phyloP scores from a whole-genome alignment of 2,113 vertebrate genomes.

The Brachypteracias leptosomus region DNA sequence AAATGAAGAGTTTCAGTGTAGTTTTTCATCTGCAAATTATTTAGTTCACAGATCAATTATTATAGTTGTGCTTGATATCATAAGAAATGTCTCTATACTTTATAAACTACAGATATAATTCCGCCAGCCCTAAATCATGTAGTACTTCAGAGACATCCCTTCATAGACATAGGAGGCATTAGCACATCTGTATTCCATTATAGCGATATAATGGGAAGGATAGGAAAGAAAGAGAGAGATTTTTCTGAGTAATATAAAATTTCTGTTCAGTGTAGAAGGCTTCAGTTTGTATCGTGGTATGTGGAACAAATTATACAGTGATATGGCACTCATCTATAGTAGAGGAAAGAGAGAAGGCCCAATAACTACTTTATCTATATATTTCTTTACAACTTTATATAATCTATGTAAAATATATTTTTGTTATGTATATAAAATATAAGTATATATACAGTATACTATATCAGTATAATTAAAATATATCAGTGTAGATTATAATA shows the following conservation, averaged over 20 bases:
- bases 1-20: neutral
- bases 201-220: neutral
- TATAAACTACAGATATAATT: neutral
- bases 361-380: neutral
- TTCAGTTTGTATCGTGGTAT: neutral
- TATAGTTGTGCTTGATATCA: neutral
- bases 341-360: neutral
- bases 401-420: neutral
- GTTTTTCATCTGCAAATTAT: neutral
- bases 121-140: neutral
- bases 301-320: neutral
- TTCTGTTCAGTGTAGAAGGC: neutral
- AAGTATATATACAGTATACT: neutral
- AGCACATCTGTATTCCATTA: neutral
- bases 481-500: neutral
- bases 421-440: neutral
- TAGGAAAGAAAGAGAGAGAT: neutral
- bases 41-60: neutral
- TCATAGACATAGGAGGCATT: neutral
- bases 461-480: neutral
- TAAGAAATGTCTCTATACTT: neutral
- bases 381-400: neutral
- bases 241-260: neutral
- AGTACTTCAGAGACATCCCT: neutral
- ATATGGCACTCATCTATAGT: neutral